Percentiles rank a stretch among this genome's conserved stretches.
These are phyloP conservation scores for Eristalinus aeneus DNA, from an alignment of 2,888 invertebrate species.

Conservation along the genomic window DNA sequence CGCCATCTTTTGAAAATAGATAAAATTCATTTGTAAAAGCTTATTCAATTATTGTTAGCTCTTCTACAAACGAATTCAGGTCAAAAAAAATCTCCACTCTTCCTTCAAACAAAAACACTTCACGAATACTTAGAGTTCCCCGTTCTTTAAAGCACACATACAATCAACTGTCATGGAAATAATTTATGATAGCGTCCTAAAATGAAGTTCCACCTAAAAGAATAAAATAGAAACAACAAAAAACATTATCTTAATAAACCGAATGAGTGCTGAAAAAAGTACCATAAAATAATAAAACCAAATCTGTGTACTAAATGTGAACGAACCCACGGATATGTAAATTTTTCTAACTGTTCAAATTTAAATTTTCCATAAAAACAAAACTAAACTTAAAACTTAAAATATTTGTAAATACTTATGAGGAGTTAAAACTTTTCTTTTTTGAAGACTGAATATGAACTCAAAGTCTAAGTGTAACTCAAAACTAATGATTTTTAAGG, in stretches of 20 bases:
- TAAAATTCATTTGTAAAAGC: too few species aligned
- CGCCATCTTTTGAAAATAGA: too few species aligned
- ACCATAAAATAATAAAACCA: constrained; percentile 72
- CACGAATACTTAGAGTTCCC: too few species aligned
- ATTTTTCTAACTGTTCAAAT: constrained; percentile 46
- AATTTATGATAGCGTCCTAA: neutral
- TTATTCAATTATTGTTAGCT: too few species aligned
- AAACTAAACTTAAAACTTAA: constrained; percentile 40
- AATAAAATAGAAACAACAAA: neutral
- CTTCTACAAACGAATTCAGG: too few species aligned
- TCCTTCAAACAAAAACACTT: neutral
- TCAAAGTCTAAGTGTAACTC: constrained; percentile 69
- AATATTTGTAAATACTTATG: constrained; percentile 63
- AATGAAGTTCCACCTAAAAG: neutral
- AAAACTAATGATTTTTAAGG: constrained; percentile 48
- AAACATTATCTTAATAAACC: neutral
- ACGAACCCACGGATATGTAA: constrained; percentile 49
- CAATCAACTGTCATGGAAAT: constrained; percentile 22
- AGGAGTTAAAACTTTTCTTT: constrained; percentile 66
- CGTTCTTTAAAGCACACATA: neutral
- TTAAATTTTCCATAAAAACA: constrained; percentile 27
- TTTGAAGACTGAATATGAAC: constrained; percentile 72
- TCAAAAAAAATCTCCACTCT: neutral
- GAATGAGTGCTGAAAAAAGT: constrained; percentile 44
- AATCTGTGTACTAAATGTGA: constrained; percentile 41